Conservation (phyloP, 2,797 vertebrate genomes). For the Sebastes variabilis region DNA sequence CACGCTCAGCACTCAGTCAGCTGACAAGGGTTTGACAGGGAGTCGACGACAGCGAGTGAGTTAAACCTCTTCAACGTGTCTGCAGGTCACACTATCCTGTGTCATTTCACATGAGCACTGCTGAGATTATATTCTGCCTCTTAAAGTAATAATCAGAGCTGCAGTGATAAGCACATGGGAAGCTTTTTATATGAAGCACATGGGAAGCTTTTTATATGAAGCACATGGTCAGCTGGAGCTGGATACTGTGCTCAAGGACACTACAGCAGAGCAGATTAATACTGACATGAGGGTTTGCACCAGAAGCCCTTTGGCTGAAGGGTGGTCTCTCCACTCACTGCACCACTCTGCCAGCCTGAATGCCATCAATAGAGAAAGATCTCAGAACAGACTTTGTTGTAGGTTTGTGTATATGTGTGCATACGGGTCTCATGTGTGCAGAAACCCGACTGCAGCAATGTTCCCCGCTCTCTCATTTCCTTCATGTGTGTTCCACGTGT, state of each 20-base stretch:
- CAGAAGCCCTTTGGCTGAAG: conserved; percentile 41
- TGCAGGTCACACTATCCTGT: conserved; percentile 29
- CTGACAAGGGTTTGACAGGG: conserved; percentile 35
- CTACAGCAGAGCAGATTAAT: conserved; percentile 32
- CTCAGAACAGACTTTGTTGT: conserved; percentile 58
- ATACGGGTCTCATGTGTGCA: conserved; percentile 62
- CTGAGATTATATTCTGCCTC: conserved; percentile 16
- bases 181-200: conserved; percentile 40
- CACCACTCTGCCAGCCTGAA: conserved; percentile 43
- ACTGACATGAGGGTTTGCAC: conserved; percentile 36
- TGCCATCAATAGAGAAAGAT: conserved; percentile 39
- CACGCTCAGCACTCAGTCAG: conserved; percentile 37
- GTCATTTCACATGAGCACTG: conserved; percentile 7
- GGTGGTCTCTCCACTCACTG: conserved; percentile 53
- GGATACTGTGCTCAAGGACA: conserved; percentile 50
- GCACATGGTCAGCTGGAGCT: conserved; percentile 34
- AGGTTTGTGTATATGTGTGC: conserved; percentile 53
- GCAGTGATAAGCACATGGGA: conserved; percentile 18
- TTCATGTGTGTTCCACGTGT: conserved; percentile 87
- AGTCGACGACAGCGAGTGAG: conserved; percentile 40
- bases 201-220: conserved; percentile 41
- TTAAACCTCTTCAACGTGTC: conserved; percentile 48
- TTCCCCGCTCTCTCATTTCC: conserved; percentile 65
- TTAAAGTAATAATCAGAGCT: conserved; percentile 38
- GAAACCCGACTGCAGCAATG: conserved; percentile 61